Base-by-base conservation (phyloP, 1,140 invertebrate genomes). In the Drosophila watanabei region DNA sequence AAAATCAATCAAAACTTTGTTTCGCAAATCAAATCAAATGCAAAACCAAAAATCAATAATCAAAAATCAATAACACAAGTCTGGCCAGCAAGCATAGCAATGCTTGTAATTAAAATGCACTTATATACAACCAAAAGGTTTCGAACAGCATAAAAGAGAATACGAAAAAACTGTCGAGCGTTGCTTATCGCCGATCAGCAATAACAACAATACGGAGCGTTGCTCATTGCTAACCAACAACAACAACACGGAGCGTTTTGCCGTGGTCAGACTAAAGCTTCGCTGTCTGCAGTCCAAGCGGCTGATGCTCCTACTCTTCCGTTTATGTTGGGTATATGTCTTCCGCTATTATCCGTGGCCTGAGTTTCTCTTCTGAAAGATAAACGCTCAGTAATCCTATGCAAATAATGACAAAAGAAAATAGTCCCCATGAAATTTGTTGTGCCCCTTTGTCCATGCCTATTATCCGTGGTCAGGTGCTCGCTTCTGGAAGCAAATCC, bases 91-190 rank as follows among this genome's bases (percentile, higher is more conserved):
- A 20, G 33, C 54, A 49, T 28, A 28, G 24, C 5, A 37, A 16
- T 56, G 54, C 33, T 37, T 37, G 33, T 14, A 37, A n/a, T 24
- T 24, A 39, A 24, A 57, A 57, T 37, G 52, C 33, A 56, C 18
- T 56, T 37, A 14, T 24, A 24, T 37, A 37, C 54, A 57, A n/a
- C 20, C 33, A 39, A 24, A 20, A 56, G 33, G 33, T 56, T 37
- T 56, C 30, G n/a, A 18, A 18, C 7, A 20, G 52, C 52, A 16
- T 18, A 56, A 56, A 56, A 35, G 11, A 20, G 30, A 20, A 37
- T 16, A 16, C 20, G 13, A 56, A 35, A 24, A 46, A 24, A 7
- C 5, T 45, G n/a, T 18, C 9, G n/a, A 18, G 11, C 18, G 45
- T 46, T 46, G 11, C 5, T 10, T 20, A 46, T 20, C 1, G 45